Conservation (phyloP, 2,888 invertebrate genomes). For the Harpagoxenus sublaevis region DNA sequence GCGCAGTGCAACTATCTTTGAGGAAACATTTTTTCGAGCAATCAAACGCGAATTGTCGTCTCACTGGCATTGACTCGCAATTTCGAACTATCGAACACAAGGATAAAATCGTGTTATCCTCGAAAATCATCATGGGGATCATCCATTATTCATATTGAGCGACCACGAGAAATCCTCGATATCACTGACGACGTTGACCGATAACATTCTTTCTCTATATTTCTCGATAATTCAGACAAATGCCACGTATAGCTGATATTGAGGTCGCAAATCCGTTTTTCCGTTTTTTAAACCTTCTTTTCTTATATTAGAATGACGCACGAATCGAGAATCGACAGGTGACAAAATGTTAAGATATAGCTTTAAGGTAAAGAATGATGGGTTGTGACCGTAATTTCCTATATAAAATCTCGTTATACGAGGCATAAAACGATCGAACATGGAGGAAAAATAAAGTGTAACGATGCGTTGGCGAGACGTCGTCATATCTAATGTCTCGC, state of each 20-base stretch:
- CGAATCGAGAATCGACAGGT: conserved; percentile 10
- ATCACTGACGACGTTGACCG: conserved; percentile 12
- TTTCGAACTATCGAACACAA: conserved; percentile 20
- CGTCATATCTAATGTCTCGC: conserved; percentile 37
- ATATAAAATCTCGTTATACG: conserved; percentile 36
- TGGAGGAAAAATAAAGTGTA: conserved; percentile 28
- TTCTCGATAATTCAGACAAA: conserved; percentile 20
- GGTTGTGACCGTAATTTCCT: conserved; percentile 14
- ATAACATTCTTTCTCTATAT: conserved; percentile 13
- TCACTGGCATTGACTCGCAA: background rate
- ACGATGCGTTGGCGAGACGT: conserved; percentile 32
- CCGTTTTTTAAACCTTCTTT: background rate
- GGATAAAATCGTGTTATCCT: conserved; percentile 2
- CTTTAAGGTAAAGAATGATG: conserved; percentile 2
- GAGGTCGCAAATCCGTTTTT: background rate
- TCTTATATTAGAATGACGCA: background rate
- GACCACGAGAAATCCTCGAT: background rate
- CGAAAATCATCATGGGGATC: background rate
- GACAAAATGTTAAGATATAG: conserved; percentile 12
- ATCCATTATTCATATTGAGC: conserved; percentile 31
- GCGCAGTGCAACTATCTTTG: conserved; percentile 56
- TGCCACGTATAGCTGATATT: background rate
- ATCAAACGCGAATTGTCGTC: background rate
- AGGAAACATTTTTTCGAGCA: conserved; percentile 49
- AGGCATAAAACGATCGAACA: conserved; percentile 22